These are phyloP conservation scores for Gallinago undulata DNA, from an alignment of 2,113 vertebrate species.

Conservation along the genomic window DNA sequence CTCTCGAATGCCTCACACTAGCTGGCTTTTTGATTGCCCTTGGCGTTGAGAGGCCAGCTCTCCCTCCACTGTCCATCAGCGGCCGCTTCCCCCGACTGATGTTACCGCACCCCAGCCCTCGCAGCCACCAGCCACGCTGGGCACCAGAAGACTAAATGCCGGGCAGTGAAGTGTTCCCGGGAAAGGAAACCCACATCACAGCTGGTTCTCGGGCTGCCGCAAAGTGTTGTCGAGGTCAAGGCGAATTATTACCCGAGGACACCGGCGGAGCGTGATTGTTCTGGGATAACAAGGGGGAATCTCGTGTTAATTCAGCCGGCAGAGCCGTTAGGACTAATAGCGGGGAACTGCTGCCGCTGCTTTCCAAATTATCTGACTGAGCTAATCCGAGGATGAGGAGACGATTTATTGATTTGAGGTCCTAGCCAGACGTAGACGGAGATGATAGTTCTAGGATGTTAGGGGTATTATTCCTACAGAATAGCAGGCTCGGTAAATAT, in stretches of 20 bases:
- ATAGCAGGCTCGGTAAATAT: not conserved
- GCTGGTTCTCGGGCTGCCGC: not conserved
- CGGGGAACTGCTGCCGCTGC: not conserved
- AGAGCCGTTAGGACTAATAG: not conserved
- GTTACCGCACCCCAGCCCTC: not conserved
- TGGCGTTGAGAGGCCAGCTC: not conserved
- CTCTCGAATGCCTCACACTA: rapidly evolving
- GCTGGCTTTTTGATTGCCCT: not conserved
- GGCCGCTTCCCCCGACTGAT: rapidly evolving
- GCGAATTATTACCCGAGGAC: not conserved
- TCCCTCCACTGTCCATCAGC: not conserved
- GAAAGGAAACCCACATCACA: not conserved
- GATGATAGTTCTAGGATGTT: not conserved
- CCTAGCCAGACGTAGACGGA: not conserved
- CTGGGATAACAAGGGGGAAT: not conserved
- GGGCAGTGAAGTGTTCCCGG: not conserved
- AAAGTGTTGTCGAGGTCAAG: not conserved
- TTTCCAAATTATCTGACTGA: not conserved
- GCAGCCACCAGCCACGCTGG: not conserved
- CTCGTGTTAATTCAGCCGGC: not conserved
- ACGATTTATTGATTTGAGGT: not conserved
- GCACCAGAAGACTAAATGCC: not conserved
- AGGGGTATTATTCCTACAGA: not conserved
- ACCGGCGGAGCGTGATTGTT: not conserved
- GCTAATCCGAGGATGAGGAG: slow-evolving; percentile 3